phyloP scores from a whole-genome alignment of 1,140 invertebrate genomes.

The Maconellicoccus hirsutus region DNA sequence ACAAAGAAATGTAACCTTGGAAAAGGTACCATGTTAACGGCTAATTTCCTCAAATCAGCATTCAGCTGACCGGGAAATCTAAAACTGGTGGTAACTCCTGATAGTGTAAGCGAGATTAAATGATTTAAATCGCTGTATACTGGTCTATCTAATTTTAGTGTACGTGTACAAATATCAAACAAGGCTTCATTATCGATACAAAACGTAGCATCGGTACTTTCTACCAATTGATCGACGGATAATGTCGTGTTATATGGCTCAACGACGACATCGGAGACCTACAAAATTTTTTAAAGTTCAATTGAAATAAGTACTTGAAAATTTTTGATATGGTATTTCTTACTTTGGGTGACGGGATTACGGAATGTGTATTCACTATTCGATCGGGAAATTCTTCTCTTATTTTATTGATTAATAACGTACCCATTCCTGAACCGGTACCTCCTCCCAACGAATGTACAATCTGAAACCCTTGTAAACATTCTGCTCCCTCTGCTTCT shows the following conservation, averaged over 20 bases:
- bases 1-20: constrained; percentile 64
- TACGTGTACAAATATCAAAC: constrained; percentile 43
- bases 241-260: constrained; percentile 47
- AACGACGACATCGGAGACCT: constrained; percentile 40
- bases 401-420: constrained; percentile 42
- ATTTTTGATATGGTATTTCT: background rate
- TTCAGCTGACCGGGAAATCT: constrained; percentile 57
- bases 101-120: constrained; percentile 49
- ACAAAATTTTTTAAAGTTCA: background rate
- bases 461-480: constrained; percentile 40
- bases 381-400: constrained; percentile 42
- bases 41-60: constrained; percentile 86
- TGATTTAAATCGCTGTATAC: constrained; percentile 42
- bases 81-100: constrained; percentile 61
- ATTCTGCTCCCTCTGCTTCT: constrained; percentile 44
- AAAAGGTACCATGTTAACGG: constrained; percentile 96
- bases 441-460: constrained; percentile 50
- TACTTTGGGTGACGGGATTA: constrained; percentile 49
- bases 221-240: constrained; percentile 44
- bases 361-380: constrained; percentile 51
- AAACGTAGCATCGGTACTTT: constrained; percentile 44
- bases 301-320: background rate
- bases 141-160: constrained; percentile 39
- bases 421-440: constrained; percentile 48
- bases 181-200: constrained; percentile 46